Percentiles rank a stretch among this genome's conserved stretches.
phyloP scores from a whole-genome alignment of 2,113 vertebrate species.

The Microcebus griseorufus region DNA sequence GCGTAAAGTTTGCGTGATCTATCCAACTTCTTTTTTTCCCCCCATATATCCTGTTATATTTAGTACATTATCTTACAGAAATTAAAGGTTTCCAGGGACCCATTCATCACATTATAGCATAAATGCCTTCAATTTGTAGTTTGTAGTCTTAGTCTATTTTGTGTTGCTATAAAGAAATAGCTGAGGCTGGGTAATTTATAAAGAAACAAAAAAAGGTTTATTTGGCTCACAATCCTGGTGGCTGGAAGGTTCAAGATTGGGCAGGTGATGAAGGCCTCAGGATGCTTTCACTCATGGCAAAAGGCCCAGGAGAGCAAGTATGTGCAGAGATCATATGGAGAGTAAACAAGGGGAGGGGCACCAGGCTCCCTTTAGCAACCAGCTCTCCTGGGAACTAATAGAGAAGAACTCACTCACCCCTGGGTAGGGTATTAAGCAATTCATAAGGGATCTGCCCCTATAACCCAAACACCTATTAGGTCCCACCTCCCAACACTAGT shows the following conservation, averaged over 20 bases:
- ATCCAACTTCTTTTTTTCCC: neutral
- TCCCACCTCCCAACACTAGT: neutral
- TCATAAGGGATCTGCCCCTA: neutral
- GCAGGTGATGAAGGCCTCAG: neutral
- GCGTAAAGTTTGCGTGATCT: neutral
- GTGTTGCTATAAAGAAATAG: neutral
- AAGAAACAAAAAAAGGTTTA: neutral
- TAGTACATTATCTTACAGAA: neutral
- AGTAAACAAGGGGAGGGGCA: neutral
- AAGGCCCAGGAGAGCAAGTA: neutral
- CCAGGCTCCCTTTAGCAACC: neutral
- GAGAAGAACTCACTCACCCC: neutral
- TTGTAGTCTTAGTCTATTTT: neutral
- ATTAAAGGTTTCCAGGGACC: neutral
- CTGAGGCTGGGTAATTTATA: neutral
- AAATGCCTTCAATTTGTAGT: neutral
- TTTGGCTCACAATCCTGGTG: neutral
- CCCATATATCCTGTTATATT: neutral
- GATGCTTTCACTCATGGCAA: neutral
- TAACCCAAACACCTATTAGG: neutral
- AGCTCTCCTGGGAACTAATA: neutral
- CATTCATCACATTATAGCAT: neutral
- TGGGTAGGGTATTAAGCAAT: neutral
- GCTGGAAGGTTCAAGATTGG: neutral
- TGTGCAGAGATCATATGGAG: neutral